Base-by-base conservation (phyloP, 2,797 vertebrate species). In the Knipowitschia caucasica region DNA sequence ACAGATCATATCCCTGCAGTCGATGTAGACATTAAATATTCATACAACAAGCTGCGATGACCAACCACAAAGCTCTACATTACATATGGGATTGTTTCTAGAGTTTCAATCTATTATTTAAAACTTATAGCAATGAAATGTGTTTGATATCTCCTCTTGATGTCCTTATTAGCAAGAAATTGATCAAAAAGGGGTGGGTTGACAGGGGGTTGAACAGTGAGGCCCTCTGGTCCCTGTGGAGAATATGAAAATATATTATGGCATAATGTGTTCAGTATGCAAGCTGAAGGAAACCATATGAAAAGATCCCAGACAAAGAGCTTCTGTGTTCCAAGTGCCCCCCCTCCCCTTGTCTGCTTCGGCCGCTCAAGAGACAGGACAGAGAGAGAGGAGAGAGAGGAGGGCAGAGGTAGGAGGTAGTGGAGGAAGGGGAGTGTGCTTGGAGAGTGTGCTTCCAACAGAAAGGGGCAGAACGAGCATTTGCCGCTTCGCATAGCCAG, bases 251-350 rank as follows among this genome's bases (percentile, higher is more conserved):
- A 89, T 90, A 89, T 89, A 91, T 90, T 84, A 89, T 88, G 72
- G 79, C 77, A 85, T 92, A 92, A 92, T 91, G 87, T 82, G 80
- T 91, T 92, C 90, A 92, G 87, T 90, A 89, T 92, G 91, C 82
- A 89, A 78, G 84, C 83, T 90, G 89, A 92, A 90, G 86, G 78
- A 90, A 91, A 91, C 89, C 91, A 92, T 92, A 92, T 91, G 89
- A 89, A 90, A 85, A 81, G 74, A 56, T 82, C 64, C 76, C 85
- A 91, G 90, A 92, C 91, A 92, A 92, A 91, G 90, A 71, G 83
- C 86, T 71, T 86, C 88, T 92, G 89, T 92, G 87, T 84, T 90
- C 86, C 88, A 88, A 73, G 66, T 87, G 84, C 78, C 88, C 86
- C 87, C 82, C 85, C 71, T 73, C 77, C 73, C 79, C 83, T 68